These are phyloP conservation scores for Steromphala cineraria DNA, from an alignment of 2,888 invertebrate genomes.

Conservation along the genomic window DNA sequence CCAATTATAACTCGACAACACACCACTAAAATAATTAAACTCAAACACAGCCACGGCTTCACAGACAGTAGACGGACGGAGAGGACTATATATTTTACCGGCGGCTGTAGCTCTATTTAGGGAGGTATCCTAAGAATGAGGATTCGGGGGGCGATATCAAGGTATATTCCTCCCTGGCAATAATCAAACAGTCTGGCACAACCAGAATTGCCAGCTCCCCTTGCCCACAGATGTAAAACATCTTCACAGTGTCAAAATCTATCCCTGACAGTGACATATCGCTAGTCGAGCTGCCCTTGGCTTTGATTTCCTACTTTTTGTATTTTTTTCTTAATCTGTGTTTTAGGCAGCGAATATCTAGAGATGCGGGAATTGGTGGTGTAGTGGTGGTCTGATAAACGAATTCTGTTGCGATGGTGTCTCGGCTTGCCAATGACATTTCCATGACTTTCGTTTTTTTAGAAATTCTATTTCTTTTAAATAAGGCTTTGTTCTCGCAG, in stretches of 20 bases:
- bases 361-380: no score
- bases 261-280: conserved; percentile 18
- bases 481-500: no score
- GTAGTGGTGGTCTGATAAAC: no score
- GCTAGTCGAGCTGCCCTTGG: conserved; percentile 6
- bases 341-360: not conserved
- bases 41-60: not conserved
- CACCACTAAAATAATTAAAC: no score
- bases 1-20: no score
- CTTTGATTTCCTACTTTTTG: conserved; percentile 19
- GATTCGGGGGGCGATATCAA: not conserved
- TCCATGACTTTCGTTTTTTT: no score
- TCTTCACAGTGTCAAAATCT: conserved; percentile 9
- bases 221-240: conserved; percentile 16
- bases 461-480: no score
- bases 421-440: no score
- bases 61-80: no score
- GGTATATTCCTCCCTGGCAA: not conserved
- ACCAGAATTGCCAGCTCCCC: not conserved
- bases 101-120: conserved; percentile 1
- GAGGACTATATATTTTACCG: no score
- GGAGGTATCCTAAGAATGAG: not conserved
- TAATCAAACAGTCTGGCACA: not conserved
- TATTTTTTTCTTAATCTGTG: conserved; percentile 9
- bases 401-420: no score